phyloP scores from a whole-genome alignment of 2,888 invertebrate genomes.

The Athetis lepigone region DNA sequence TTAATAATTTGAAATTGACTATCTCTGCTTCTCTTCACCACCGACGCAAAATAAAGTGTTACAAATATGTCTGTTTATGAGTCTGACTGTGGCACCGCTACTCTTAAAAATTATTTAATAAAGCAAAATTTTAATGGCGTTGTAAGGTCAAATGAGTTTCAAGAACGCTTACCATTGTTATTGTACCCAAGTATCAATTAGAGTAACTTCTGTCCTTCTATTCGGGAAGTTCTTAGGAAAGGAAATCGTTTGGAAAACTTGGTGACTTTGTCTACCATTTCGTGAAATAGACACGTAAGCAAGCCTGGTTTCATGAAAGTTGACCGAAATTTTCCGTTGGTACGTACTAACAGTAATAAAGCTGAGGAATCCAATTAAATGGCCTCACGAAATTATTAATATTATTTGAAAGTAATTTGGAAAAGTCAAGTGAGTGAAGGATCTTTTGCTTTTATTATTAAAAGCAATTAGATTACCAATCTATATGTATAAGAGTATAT shows the following conservation, averaged over 20 bases:
- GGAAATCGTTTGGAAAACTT: constrained; percentile 44
- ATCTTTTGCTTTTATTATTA: no score
- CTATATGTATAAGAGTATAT: no score
- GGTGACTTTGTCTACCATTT: constrained; percentile 35
- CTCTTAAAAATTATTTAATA: neutral
- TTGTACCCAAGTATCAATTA: constrained; percentile 47
- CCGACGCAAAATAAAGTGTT: no score
- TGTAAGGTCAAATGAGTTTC: constrained; percentile 7
- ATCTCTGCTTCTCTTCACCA: neutral
- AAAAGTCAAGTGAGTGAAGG: no score
- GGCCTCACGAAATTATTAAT: constrained; percentile 1
- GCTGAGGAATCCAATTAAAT: constrained; percentile 16
- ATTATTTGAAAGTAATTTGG: neutral
- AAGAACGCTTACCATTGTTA: constrained; percentile 22
- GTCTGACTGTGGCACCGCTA: no score
- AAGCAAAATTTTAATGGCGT: constrained; percentile 30
- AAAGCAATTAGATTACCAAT: no score
- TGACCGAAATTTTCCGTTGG: constrained; percentile 10
- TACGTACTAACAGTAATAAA: constrained; percentile 15
- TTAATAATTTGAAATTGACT: neutral
- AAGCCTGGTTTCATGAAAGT: constrained; percentile 15
- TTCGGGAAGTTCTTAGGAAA: constrained; percentile 24
- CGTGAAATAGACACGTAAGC: constrained; percentile 36
- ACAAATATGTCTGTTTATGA: no score
- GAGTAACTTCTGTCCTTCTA: constrained; percentile 38